A percentile compares a stretch with the other conserved stretches of the same genome.
Conservation (phyloP, 1,140 invertebrate genomes). For the Pristionchus pacificus region DNA sequence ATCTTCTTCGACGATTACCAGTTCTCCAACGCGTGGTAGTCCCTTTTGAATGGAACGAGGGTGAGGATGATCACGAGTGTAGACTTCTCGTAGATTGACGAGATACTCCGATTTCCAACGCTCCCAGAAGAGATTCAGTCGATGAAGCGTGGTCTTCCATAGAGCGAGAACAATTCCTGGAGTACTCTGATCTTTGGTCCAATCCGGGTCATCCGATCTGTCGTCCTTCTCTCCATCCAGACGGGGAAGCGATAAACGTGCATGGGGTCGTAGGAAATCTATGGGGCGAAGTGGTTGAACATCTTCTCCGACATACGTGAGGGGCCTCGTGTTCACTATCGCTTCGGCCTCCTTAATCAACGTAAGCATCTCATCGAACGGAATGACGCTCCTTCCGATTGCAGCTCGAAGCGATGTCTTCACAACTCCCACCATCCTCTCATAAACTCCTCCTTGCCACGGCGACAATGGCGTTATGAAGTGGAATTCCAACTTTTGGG, state of each 20-base stretch:
- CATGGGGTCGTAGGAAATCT: slow-evolving; percentile 4
- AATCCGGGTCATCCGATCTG: background rate
- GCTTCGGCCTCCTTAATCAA: background rate
- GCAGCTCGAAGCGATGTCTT: background rate
- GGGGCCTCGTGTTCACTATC: background rate
- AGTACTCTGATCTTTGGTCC: background rate
- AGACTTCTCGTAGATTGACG: background rate
- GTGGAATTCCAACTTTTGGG: background rate
- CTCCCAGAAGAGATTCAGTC: background rate
- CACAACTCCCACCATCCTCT: slow-evolving; percentile 9
- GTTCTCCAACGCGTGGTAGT: background rate
- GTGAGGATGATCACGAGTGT: background rate
- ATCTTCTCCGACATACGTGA: background rate
- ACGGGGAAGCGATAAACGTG: background rate
- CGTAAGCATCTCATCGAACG: background rate
- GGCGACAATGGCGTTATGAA: slow-evolving; percentile 4
- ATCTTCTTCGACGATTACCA: background rate
- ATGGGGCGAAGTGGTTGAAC: background rate
- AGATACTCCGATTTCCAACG: background rate
- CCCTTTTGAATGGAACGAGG: background rate
- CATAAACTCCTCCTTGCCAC: slow-evolving; percentile 16
- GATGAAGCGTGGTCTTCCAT: background rate
- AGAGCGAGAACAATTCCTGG: background rate
- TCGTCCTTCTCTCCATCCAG: background rate
- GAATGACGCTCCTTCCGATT: background rate